Evolutionary conservation across 2,888 invertebrate genomes (phyloP), one percentile per base, ranked within the genome.

Genomic region (Drosophila mercatorum): DNA sequence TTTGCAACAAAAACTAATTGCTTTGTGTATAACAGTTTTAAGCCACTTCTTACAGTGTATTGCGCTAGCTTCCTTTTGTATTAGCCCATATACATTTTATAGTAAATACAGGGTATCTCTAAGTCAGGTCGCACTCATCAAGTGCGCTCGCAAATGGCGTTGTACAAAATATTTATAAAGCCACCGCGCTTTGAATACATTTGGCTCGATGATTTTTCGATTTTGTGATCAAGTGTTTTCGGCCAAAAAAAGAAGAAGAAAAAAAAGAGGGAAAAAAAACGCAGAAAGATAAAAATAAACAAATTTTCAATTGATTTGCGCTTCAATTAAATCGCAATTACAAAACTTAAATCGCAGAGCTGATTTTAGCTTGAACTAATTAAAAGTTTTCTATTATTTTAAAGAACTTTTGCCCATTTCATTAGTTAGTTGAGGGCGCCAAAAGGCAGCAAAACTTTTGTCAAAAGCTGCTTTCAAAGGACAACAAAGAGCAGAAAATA

Each of bases 211-310:
- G 80, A 66, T 80, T 76, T 60, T 80, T 58, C 72, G 61, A 56
- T 77, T 77, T 77, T 80, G 17, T 76, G 76, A 63, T 67, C 77
- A 80, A 78, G 77, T 78, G 77, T 71, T 77, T 77, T 64, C 61
- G 44, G 77, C 72, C 72, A 67, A 58, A 71, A 64, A 77, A 76
- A 58, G 63, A 28, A 58, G 63, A 28, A 28, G 28, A 28, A 28
- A 28, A 28, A 28, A 28, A 3, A 28, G 1, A 77, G 75, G 58
- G 60, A 28, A 22, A 51, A 63, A 51, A 11, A 40, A 17, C 44
- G 0, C 10, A n/a, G 0, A n/a, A n/a, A 11, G 12, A 57, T 34
- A 22, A 49, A 4, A 41, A 17, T 17, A 17, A 22, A 72, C 3
- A 59, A 53, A 38, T 53, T 52, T 53, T 51, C 36, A 70, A 79